Conservation (phyloP, 1,140 invertebrate species). For the Aphaenogaster ashmeadi region DNA sequence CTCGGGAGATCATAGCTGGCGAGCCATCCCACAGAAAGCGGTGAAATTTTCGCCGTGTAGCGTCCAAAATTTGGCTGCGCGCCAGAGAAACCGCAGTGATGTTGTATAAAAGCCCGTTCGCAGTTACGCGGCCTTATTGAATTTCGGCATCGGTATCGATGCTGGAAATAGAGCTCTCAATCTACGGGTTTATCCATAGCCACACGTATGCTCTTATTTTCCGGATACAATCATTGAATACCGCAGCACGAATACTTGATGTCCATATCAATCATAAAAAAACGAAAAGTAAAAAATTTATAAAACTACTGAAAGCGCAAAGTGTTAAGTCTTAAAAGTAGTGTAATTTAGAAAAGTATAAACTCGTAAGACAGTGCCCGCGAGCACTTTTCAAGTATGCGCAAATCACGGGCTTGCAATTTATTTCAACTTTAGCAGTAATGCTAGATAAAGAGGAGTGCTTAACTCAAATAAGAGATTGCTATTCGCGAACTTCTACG, state of each 20-base stretch:
- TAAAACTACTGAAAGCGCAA: not conserved
- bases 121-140: conserved; percentile 70
- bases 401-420: conserved; percentile 21
- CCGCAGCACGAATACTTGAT: not conserved
- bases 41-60: conserved; percentile 60
- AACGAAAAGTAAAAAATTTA: not conserved
- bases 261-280: not conserved
- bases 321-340: not conserved
- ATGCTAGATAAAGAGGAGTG: conserved; percentile 13
- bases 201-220: conserved; percentile 28
- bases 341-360: not conserved
- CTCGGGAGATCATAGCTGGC: conserved; percentile 59
- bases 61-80: conserved; percentile 63
- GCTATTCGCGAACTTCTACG: conserved; percentile 39
- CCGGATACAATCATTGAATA: conserved; percentile 18
- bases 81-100: conserved; percentile 60
- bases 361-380: not conserved
- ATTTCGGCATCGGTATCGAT: conserved; percentile 66
- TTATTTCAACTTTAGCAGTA: conserved; percentile 61
- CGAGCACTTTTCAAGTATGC: conserved; percentile 8
- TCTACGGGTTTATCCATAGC: conserved; percentile 52
- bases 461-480: conserved; percentile 49
- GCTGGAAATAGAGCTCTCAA: conserved; percentile 58
- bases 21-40: conserved; percentile 66
- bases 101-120: conserved; percentile 47